Conservation (phyloP, 2,797 vertebrate species). For the Ibycter americanus region DNA sequence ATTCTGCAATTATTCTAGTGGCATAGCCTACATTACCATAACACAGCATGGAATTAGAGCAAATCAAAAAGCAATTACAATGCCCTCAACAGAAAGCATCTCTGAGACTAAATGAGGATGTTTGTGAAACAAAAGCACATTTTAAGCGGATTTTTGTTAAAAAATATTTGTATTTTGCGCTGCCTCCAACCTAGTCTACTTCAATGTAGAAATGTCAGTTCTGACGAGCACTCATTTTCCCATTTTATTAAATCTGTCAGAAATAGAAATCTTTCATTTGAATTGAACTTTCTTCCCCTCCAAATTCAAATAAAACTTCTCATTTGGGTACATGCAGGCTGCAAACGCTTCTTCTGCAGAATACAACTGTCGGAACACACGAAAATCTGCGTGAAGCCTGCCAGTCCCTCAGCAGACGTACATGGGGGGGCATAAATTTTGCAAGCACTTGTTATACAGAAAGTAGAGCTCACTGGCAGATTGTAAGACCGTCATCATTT, state of each 20-base stretch:
- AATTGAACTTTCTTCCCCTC: not conserved
- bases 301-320: slow-evolving; percentile 4
- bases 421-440: not conserved
- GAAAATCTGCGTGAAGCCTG: not conserved
- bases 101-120: not conserved
- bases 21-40: not conserved
- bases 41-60: not conserved
- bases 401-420: not conserved
- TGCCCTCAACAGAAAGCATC: not conserved
- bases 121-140: not conserved
- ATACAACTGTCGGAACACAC: not conserved
- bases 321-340: not conserved
- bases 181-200: not conserved
- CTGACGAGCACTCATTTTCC: not conserved
- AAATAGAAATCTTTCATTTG: not conserved
- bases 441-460: not conserved
- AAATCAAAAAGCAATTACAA: not conserved
- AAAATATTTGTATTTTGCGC: not conserved
- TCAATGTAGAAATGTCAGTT: not conserved
- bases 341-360: not conserved
- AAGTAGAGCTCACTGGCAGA: not conserved
- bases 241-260: not conserved
- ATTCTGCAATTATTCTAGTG: not conserved
- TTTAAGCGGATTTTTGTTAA: not conserved
- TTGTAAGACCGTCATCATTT: not conserved